Conservation (phyloP, 2,113 vertebrate genomes). For the Coracopsis vasa region DNA sequence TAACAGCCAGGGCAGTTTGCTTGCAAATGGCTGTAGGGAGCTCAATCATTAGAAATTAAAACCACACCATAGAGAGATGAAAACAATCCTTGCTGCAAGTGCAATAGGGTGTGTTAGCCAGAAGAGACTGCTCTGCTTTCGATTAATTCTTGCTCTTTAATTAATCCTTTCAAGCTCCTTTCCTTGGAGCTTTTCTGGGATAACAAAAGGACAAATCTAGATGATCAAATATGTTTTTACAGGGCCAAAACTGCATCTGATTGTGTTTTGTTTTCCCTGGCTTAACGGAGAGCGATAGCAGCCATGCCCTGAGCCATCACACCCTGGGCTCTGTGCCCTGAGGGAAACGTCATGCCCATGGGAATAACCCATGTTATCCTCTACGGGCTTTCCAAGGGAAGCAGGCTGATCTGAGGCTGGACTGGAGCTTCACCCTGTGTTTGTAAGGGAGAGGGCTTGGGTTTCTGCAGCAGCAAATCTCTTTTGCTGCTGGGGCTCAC, state of each 20-base stretch:
- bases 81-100: background rate
- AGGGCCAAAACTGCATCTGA: background rate
- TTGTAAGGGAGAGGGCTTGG: background rate
- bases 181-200: background rate
- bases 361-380: accelerated
- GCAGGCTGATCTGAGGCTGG: background rate
- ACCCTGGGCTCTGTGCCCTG: background rate
- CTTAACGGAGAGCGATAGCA: background rate
- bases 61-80: background rate
- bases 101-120: background rate
- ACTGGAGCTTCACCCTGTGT: background rate
- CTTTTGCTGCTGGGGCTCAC: background rate
- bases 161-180: background rate
- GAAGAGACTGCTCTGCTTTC: background rate
- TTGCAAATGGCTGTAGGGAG: background rate
- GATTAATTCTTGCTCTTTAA: background rate
- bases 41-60: constrained; percentile 22
- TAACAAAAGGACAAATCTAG: background rate
- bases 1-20: background rate
- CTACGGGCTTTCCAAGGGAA: background rate
- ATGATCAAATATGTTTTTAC: background rate
- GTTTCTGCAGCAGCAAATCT: background rate
- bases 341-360: background rate
- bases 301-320: accelerated
- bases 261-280: background rate